Percentiles rank a stretch among this genome's conserved stretches.
phyloP scores from a whole-genome alignment of 1,140 invertebrate genomes.

The Camponotus pennsylvanicus region DNA sequence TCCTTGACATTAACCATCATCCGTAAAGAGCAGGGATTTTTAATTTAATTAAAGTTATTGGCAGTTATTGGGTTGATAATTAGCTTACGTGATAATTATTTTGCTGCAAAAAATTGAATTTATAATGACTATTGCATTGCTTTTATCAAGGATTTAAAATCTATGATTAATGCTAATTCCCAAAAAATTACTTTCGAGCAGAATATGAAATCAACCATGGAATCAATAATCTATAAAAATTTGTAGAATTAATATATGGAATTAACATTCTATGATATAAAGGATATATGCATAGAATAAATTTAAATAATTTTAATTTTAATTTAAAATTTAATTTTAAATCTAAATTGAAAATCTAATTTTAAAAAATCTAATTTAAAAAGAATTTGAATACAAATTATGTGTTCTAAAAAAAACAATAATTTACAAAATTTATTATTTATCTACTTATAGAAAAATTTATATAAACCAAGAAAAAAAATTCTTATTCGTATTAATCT shows the following conservation, averaged over 20 bases:
- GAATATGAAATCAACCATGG: background rate
- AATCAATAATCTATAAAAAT: background rate
- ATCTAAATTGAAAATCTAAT: too few species aligned
- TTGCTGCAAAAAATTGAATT: background rate
- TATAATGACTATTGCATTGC: background rate
- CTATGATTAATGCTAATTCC: background rate
- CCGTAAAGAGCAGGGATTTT: conserved; percentile 25
- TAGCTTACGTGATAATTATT: background rate
- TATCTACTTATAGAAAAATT: background rate
- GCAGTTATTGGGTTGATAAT: background rate
- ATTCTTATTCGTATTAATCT: too few species aligned
- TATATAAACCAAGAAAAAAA: background rate
- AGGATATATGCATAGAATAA: too few species aligned
- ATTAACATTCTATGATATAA: background rate
- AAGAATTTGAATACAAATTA: too few species aligned
- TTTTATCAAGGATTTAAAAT: background rate
- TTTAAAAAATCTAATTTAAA: too few species aligned
- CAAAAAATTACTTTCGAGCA: background rate
- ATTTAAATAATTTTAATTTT: too few species aligned
- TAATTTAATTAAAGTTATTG: conserved; percentile 11
- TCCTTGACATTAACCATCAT: conserved; percentile 66
- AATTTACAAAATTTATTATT: background rate
- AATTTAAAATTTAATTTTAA: too few species aligned
- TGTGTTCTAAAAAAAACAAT: too few species aligned
- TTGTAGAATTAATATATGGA: background rate